A percentile compares a stretch with the other conserved stretches of the same genome.
phyloP scores from a whole-genome alignment of 2,797 vertebrate species.

The Gymnothorax javanicus region DNA sequence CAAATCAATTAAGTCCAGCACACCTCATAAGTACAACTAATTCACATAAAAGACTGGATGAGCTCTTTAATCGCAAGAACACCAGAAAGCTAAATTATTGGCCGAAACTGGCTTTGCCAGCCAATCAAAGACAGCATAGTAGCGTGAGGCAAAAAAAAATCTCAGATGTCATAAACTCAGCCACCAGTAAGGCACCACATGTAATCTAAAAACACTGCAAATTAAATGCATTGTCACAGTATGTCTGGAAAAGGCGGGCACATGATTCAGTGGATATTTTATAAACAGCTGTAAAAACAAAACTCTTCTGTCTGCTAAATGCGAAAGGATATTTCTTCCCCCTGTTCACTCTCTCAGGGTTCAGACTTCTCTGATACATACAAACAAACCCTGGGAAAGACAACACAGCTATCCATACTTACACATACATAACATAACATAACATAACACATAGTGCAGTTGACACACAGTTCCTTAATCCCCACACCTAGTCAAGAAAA shows the following conservation, averaged over 20 bases:
- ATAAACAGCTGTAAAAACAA: background rate
- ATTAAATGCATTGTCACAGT: background rate
- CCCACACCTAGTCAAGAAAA: conserved; percentile 1
- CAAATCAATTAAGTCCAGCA: background rate
- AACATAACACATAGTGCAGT: conserved; percentile 18
- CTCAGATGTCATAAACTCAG: background rate
- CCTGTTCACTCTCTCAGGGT: conserved; percentile 26
- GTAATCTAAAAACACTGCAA: background rate
- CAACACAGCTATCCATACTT: conserved; percentile 6
- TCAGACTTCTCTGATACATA: conserved; percentile 12
- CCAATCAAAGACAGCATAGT: background rate
- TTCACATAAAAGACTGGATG: too few relatives aligned
- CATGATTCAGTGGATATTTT: background rate
- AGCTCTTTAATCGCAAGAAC: background rate
- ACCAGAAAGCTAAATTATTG: background rate
- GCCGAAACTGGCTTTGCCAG: background rate
- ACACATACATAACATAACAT: background rate
- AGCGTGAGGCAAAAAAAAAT: background rate
- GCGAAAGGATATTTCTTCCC: background rate
- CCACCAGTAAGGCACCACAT: background rate
- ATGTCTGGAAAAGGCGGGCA: background rate
- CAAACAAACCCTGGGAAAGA: conserved; percentile 24
- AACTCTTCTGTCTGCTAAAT: conserved; percentile 8
- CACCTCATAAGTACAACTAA: background rate
- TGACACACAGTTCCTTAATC: conserved; percentile 6